Conservation (phyloP, 2,888 invertebrate genomes). For the Eucriotettix oculatus region DNA sequence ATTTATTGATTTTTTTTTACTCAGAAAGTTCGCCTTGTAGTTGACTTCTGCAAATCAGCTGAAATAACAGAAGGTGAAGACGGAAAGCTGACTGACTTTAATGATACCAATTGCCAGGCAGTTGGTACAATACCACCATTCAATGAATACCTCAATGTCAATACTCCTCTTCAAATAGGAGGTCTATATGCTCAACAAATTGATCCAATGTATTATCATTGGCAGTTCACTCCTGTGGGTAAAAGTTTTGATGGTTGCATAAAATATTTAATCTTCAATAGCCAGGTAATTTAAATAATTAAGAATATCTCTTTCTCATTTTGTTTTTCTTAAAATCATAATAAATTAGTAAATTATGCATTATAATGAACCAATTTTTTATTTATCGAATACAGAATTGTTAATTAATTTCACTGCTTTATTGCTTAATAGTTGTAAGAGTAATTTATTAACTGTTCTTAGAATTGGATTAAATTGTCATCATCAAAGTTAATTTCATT, state of each 20-base stretch:
- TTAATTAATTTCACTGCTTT: no score
- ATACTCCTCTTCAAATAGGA: constrained; percentile 88
- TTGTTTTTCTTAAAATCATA: no score
- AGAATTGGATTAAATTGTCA: no score
- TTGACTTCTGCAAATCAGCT: constrained; percentile 84
- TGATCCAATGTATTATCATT: constrained; percentile 73
- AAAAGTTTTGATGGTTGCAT: constrained; percentile 94
- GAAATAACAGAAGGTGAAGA: constrained; percentile 80
- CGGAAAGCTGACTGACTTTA: constrained; percentile 74
- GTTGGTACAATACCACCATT: constrained; percentile 82
- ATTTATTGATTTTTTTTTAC: constrained; percentile 5
- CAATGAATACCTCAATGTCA: constrained; percentile 90
- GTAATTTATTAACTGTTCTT: no score
- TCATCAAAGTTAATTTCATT: no score
- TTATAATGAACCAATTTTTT: no score
- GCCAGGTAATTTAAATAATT: constrained; percentile 29
- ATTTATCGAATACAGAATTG: no score
- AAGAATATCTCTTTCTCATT: no score
- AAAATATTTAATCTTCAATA: constrained; percentile 87
- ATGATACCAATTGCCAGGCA: constrained; percentile 79
- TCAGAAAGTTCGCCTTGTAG: constrained; percentile 71
- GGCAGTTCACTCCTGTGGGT: constrained; percentile 80
- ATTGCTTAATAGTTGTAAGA: no score
- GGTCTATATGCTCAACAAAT: constrained; percentile 81
- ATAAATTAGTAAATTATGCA: no score